These are phyloP conservation scores for Trichogramma pretiosum DNA, from an alignment of 1,140 invertebrate species.

Conservation along the genomic window DNA sequence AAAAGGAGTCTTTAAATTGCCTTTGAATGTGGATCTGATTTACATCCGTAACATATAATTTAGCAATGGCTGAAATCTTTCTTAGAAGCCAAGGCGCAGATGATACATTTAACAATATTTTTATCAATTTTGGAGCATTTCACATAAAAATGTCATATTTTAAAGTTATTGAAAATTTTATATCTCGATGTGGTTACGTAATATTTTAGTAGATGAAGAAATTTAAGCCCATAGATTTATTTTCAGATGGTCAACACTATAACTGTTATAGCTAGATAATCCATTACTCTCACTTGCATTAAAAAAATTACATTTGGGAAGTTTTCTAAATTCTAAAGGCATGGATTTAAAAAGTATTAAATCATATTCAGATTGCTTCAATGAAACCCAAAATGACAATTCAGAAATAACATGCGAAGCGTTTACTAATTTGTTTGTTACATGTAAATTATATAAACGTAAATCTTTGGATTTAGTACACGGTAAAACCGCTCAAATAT, in stretches of 20 bases:
- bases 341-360: slow-evolving; percentile 8
- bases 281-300: slow-evolving; percentile 24
- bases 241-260: slow-evolving; percentile 31
- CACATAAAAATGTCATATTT: slow-evolving; percentile 44
- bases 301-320: slow-evolving; percentile 37
- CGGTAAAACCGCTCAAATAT: slow-evolving; percentile 33
- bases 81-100: slow-evolving; percentile 32
- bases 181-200: slow-evolving; percentile 37
- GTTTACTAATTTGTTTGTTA: slow-evolving; percentile 17
- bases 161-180: slow-evolving; percentile 29
- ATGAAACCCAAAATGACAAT: neutral
- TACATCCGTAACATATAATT: slow-evolving; percentile 33
- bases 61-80: slow-evolving; percentile 36
- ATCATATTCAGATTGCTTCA: neutral
- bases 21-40: slow-evolving; percentile 22
- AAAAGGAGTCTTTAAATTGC: slow-evolving; percentile 5
- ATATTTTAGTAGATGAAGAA: slow-evolving; percentile 33
- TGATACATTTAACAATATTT: slow-evolving; percentile 37
- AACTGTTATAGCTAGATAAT: slow-evolving; percentile 28
- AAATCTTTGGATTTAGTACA: slow-evolving; percentile 23
- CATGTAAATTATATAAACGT: slow-evolving; percentile 23
- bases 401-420: slow-evolving; percentile 6
- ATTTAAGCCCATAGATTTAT: slow-evolving; percentile 29
- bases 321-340: slow-evolving; percentile 24
- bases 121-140: slow-evolving; percentile 45